phyloP scores from a whole-genome alignment of 37 sponge, comb jelly and placozoan genomes.

The Beroe forskalii region DNA sequence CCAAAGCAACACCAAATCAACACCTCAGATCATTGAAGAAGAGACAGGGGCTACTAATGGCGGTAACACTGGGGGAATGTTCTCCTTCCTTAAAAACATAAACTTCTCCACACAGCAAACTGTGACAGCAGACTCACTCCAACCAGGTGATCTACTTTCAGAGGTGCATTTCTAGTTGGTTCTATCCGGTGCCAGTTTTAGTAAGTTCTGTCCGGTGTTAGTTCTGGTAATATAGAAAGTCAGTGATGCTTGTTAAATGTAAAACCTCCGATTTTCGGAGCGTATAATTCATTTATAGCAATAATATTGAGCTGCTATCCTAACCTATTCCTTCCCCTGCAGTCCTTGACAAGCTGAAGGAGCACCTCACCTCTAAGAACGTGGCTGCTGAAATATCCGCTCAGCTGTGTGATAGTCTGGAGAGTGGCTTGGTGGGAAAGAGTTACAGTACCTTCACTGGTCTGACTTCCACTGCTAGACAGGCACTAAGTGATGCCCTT shows the following conservation, averaged over 20 bases:
- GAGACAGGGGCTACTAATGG: too few relatives aligned
- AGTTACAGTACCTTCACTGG: slow-evolving; percentile 83
- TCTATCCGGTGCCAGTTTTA: too few relatives aligned
- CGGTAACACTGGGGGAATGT: slow-evolving; percentile 70
- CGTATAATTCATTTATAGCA: too few relatives aligned
- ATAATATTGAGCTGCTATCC: too few relatives aligned
- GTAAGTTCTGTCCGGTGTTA: too few relatives aligned
- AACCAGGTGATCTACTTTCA: not conserved
- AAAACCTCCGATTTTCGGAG: too few relatives aligned
- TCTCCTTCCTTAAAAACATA: slow-evolving; percentile 80
- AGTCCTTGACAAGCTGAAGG: slow-evolving; percentile 88
- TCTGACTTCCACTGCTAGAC: slow-evolving; percentile 41
- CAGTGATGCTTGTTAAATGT: too few relatives aligned
- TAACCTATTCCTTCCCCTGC: too few relatives aligned
- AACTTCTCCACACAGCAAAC: slow-evolving; percentile 76
- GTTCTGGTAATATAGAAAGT: too few relatives aligned
- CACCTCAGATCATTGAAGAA: too few relatives aligned
- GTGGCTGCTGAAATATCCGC: slow-evolving; percentile 86
- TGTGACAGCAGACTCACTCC: slow-evolving; percentile 73
- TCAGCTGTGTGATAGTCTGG: slow-evolving; percentile 83
- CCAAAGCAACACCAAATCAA: too few relatives aligned
- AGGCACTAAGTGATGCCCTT: slow-evolving; percentile 30
- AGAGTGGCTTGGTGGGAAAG: slow-evolving; percentile 79
- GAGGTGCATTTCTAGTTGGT: not conserved
- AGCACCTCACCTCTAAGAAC: slow-evolving; percentile 91